Conservation (phyloP, 2,888 invertebrate genomes). For the Eucriotettix oculatus region DNA sequence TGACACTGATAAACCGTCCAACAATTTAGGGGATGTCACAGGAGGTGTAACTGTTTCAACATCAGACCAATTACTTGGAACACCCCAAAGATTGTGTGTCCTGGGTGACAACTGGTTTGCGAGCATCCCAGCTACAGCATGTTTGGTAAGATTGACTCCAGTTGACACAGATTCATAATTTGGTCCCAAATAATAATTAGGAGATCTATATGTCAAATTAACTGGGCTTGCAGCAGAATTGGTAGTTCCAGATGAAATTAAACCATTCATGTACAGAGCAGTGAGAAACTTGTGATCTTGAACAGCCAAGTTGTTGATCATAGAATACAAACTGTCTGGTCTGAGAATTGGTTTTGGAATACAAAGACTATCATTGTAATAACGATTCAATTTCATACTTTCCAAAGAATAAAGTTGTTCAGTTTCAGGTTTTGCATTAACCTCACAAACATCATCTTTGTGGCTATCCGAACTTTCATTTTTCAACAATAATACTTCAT, state of each 20-base stretch:
- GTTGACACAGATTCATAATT: not conserved
- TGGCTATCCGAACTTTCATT: too few relatives aligned
- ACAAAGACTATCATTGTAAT: not conserved
- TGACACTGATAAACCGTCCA: too few relatives aligned
- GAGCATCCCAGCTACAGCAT: too few relatives aligned
- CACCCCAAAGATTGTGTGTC: too few relatives aligned
- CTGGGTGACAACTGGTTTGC: too few relatives aligned
- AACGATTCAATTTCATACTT: not conserved
- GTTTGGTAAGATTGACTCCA: too few relatives aligned
- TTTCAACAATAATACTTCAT: too few relatives aligned
- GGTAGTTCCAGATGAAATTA: conserved; percentile 19
- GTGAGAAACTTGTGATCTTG: conserved; percentile 29
- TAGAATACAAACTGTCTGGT: conserved; percentile 24
- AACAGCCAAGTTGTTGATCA: conserved; percentile 25
- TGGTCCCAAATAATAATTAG: not conserved
- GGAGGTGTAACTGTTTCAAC: too few relatives aligned
- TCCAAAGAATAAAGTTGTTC: not conserved
- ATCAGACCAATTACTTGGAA: too few relatives aligned
- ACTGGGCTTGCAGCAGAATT: conserved; percentile 5
- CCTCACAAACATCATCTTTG: too few relatives aligned
- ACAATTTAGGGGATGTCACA: too few relatives aligned
- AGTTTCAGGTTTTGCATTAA: too few relatives aligned
- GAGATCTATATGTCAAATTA: not conserved
- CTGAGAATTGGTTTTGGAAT: conserved; percentile 1
- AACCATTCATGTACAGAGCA: conserved; percentile 29